These are phyloP conservation scores for Eurytoma adleriae DNA, from an alignment of 2,888 invertebrate species.

Conservation along the genomic window DNA sequence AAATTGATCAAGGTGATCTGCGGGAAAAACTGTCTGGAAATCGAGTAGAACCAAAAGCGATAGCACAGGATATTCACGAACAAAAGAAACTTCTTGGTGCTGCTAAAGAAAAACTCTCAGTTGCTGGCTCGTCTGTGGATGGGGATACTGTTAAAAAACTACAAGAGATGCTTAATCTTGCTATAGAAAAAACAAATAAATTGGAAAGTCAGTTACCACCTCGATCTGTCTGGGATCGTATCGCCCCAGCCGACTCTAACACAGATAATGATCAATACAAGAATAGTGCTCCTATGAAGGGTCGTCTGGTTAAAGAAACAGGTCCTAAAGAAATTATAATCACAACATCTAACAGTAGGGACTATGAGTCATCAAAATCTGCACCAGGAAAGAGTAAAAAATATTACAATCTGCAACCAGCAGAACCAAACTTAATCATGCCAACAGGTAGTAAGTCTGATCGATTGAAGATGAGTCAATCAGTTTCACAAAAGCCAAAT, in stretches of 20 bases:
- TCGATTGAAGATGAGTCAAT: slow-evolving; percentile 42
- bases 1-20: slow-evolving; percentile 65
- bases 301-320: slow-evolving; percentile 68
- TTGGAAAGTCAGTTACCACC: slow-evolving; percentile 71
- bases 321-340: slow-evolving; percentile 67
- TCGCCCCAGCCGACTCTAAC: slow-evolving; percentile 65
- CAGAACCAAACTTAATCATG: slow-evolving; percentile 60
- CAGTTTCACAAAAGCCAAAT: slow-evolving; percentile 41
- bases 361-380: slow-evolving; percentile 6
- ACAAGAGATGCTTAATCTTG: slow-evolving; percentile 70
- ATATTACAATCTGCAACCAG: slow-evolving; percentile 60
- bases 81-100: slow-evolving; percentile 69
- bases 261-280: slow-evolving; percentile 46
- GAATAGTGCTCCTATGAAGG: slow-evolving; percentile 58
- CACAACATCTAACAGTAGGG: slow-evolving; percentile 65
- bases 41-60: slow-evolving; percentile 63
- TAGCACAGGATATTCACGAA: slow-evolving; percentile 69
- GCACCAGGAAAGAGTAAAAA: slow-evolving; percentile 58
- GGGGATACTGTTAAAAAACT: slow-evolving; percentile 70
- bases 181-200: slow-evolving; percentile 72
- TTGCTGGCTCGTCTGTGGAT: slow-evolving; percentile 65
- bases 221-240: slow-evolving; percentile 74
- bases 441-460: slow-evolving; percentile 51
- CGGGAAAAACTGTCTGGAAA: slow-evolving; percentile 66
- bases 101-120: slow-evolving; percentile 69